Conservation (phyloP, 2,113 vertebrate genomes). For the Okapia johnstoni region DNA sequence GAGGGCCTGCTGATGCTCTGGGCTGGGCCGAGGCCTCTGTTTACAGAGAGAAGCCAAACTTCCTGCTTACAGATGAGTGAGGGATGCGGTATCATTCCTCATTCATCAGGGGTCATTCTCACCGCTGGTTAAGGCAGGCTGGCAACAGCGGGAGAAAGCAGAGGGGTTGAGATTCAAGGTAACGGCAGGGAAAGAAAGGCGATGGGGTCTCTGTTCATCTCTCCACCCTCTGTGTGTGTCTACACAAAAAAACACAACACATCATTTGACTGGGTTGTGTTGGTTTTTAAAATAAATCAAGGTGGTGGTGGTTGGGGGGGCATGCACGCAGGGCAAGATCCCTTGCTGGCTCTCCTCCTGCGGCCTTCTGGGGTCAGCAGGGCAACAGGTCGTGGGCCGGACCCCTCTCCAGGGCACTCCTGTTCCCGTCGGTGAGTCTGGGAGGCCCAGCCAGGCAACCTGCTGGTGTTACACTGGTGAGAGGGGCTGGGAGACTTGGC, state of each 20-base stretch:
- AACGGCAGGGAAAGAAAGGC: not conserved
- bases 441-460: not conserved
- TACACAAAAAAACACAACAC: not conserved
- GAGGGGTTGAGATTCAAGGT: not conserved
- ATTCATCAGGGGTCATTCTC: fast-evolving
- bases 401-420: fast-evolving
- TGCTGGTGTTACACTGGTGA: not conserved
- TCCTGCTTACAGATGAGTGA: not conserved
- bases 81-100: fast-evolving
- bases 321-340: not conserved
- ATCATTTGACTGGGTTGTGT: not conserved
- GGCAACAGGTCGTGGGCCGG: fast-evolving
- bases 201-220: not conserved
- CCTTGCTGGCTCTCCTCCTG: not conserved
- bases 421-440: not conserved
- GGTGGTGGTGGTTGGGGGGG: not conserved
- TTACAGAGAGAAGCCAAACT: not conserved
- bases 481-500: not conserved
- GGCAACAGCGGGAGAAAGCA: no score
- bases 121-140: not conserved
- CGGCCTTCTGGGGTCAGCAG: not conserved
- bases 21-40: not conserved
- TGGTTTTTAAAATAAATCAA: not conserved
- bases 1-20: not conserved
- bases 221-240: not conserved